These are phyloP conservation scores for Craterocephalus amniculus DNA, from an alignment of 2,797 vertebrate genomes.

Conservation along the genomic window DNA sequence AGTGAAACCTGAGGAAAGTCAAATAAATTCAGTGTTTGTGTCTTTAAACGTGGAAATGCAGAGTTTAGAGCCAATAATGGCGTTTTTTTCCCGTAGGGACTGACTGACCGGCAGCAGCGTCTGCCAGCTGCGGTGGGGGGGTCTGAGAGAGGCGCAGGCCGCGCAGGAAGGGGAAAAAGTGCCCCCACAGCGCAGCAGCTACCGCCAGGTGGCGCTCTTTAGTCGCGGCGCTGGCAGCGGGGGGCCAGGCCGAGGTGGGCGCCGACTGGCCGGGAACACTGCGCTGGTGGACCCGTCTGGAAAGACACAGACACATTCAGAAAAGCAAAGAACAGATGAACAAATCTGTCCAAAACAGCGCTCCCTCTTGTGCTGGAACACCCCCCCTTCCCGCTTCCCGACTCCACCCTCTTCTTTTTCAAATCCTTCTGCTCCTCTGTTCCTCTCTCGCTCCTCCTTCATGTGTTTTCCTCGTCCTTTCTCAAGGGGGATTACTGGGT, in stretches of 20 bases:
- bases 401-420: slow-evolving; percentile 53
- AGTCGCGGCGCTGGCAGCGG: slow-evolving; percentile 79
- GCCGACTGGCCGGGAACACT: slow-evolving; percentile 74
- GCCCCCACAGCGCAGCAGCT: slow-evolving; percentile 89
- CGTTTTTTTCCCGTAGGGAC: slow-evolving; percentile 17
- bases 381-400: slow-evolving; percentile 2
- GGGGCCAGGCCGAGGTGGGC: slow-evolving; percentile 59
- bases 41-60: not conserved
- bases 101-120: slow-evolving; percentile 92
- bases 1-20: slow-evolving; percentile 87
- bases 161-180: slow-evolving; percentile 94
- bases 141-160: slow-evolving; percentile 90
- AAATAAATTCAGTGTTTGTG: not conserved
- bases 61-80: not conserved
- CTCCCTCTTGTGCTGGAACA: slow-evolving; percentile 51
- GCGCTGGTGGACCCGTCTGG: slow-evolving; percentile 88
- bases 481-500: slow-evolving; percentile 80
- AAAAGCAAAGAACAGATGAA: slow-evolving; percentile 57
- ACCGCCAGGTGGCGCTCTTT: slow-evolving; percentile 98
- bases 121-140: slow-evolving; percentile 89
- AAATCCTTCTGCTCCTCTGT: slow-evolving; percentile 66
- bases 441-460: slow-evolving; percentile 63
- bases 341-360: slow-evolving; percentile 52
- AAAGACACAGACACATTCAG: slow-evolving; percentile 50
- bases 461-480: slow-evolving; percentile 69